A percentile compares a stretch with the other conserved stretches of the same genome.
Evolutionary conservation across 2,797 vertebrate species (phyloP).

Genomic region (Pachyuromys duprasi): DNA sequence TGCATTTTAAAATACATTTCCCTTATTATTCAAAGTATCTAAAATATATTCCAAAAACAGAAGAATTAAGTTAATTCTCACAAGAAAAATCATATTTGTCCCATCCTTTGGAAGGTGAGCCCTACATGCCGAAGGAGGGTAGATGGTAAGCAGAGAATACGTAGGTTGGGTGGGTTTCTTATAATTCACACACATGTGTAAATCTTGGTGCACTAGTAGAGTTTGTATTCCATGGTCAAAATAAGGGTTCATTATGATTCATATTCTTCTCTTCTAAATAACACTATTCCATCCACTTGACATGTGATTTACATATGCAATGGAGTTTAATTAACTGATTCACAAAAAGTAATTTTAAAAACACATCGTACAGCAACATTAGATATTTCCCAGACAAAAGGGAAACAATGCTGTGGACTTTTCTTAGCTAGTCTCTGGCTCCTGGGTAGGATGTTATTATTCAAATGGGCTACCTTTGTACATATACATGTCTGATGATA

Average conservation of each 20-base stretch:
- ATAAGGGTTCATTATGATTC: background rate
- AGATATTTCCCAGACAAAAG: background rate
- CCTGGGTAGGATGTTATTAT: too few species aligned
- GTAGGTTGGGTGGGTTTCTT: background rate
- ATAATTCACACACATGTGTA: background rate
- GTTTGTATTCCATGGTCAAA: background rate
- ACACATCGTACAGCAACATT: background rate
- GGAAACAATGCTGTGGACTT: background rate
- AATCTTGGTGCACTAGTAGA: background rate
- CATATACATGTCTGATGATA: background rate
- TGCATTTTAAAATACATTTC: background rate
- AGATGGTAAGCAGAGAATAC: background rate
- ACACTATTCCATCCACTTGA: background rate
- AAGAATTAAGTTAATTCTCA: background rate
- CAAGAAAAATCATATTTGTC: background rate
- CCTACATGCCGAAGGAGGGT: rapidly evolving
- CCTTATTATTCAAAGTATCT: background rate
- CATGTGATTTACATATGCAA: background rate
- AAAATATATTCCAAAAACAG: background rate
- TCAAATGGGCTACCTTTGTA: background rate
- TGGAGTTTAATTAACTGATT: background rate
- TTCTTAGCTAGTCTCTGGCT: background rate
- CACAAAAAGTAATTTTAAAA: conserved; percentile 23
- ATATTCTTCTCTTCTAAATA: background rate
- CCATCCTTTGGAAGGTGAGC: background rate